Percentiles rank a stretch among this genome's conserved stretches.
These are phyloP conservation scores for Hyposoter dolosus DNA, from an alignment of 2,888 invertebrate genomes.

Conservation along the genomic window DNA sequence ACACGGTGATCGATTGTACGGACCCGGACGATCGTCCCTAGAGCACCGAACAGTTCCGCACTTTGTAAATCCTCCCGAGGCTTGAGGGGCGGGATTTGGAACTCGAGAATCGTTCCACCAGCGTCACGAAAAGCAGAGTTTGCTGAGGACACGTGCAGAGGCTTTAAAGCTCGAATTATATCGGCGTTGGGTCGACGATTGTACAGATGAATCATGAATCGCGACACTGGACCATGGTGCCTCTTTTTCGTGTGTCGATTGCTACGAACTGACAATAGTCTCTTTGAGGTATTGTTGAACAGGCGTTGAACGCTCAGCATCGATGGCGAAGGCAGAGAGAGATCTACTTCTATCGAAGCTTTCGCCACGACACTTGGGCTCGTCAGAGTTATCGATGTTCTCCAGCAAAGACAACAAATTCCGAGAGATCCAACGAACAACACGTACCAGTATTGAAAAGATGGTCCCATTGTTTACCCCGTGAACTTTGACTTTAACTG, in stretches of 20 bases:
- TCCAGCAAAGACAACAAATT: constrained; percentile 79
- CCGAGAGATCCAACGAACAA: constrained; percentile 72
- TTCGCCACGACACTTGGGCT: constrained; percentile 75
- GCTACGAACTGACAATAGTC: constrained; percentile 57
- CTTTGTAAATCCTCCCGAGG: constrained; percentile 76
- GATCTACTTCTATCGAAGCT: constrained; percentile 80
- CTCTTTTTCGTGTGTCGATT: constrained; percentile 63
- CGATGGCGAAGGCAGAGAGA: constrained; percentile 77
- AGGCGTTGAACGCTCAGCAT: constrained; percentile 66
- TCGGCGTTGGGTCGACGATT: constrained; percentile 79
- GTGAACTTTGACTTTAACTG: not conserved
- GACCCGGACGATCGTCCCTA: constrained; percentile 79
- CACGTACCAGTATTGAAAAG: constrained; percentile 73
- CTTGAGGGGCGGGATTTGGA: constrained; percentile 76
- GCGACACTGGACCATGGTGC: constrained; percentile 75
- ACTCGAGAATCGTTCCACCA: constrained; percentile 78
- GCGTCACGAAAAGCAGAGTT: constrained; percentile 56
- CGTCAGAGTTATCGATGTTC: constrained; percentile 69
- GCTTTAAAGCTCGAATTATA: constrained; percentile 79
- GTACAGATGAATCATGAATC: constrained; percentile 81
- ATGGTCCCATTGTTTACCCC: constrained; percentile 48
- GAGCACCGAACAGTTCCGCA: constrained; percentile 79
- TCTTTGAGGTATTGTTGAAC: constrained; percentile 69
- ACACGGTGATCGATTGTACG: constrained; percentile 70
- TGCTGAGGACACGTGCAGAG: constrained; percentile 76